These are phyloP conservation scores for Cryptocheilus praepositus DNA, from an alignment of 2,888 invertebrate species.

Conservation along the genomic window DNA sequence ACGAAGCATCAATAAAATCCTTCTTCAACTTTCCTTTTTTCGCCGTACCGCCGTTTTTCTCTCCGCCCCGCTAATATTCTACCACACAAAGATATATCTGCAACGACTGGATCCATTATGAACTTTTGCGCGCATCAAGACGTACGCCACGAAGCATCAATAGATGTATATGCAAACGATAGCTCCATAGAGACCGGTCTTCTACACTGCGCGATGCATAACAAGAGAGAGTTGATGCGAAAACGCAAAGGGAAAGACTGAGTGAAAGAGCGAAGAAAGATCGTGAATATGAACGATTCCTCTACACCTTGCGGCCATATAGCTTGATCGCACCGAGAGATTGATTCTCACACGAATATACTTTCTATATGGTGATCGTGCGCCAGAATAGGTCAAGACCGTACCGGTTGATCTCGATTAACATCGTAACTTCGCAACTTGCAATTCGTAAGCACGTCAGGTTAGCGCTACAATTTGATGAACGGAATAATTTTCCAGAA, in stretches of 20 bases:
- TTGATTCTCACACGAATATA: too few species aligned
- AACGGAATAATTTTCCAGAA: too few species aligned
- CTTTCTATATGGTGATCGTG: too few species aligned
- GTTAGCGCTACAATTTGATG: background rate
- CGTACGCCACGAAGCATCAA: conserved; percentile 38
- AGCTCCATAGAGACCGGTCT: conserved; percentile 12
- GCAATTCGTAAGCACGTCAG: background rate
- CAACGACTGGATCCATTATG: conserved; percentile 54
- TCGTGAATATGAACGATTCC: background rate
- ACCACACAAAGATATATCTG: conserved; percentile 4
- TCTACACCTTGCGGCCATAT: conserved; percentile 1
- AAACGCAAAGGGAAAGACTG: too few species aligned
- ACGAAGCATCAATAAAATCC: too few species aligned
- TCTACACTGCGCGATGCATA: too few species aligned
- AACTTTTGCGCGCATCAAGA: conserved; percentile 54
- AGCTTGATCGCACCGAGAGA: too few species aligned
- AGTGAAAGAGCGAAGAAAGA: too few species aligned
- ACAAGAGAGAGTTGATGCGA: background rate
- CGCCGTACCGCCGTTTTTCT: conserved; percentile 25
- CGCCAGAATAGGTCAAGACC: too few species aligned
- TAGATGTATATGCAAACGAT: conserved; percentile 30
- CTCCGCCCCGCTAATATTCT: too few species aligned
- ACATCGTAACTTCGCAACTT: too few species aligned
- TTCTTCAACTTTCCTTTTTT: conserved; percentile 23
- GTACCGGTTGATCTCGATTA: too few species aligned